Evolutionary conservation across 2,113 vertebrate species (phyloP).

Genomic region (Apistogramma diplotaenia): DNA sequence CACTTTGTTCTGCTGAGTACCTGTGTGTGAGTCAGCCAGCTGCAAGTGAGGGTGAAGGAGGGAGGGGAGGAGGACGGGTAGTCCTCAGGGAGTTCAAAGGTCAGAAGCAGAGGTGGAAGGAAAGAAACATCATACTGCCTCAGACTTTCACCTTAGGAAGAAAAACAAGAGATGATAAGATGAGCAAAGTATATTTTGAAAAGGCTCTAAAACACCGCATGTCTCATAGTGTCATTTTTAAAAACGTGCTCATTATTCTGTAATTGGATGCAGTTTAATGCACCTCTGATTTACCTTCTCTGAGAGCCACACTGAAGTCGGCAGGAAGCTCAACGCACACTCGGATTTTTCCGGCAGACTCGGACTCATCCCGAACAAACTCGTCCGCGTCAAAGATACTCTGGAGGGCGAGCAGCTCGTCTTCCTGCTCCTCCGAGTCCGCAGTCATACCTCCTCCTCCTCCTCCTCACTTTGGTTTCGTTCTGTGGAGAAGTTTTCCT

Average conservation of each 20-base stretch:
- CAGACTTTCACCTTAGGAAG: slow-evolving; percentile 19
- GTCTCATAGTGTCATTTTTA: too few species aligned
- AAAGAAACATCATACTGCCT: slow-evolving; percentile 75
- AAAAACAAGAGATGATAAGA: neutral
- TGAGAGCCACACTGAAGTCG: slow-evolving; percentile 80
- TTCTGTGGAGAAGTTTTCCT: neutral
- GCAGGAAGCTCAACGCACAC: slow-evolving; percentile 80
- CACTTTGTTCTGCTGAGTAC: slow-evolving; percentile 57
- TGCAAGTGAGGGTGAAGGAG: slow-evolving; percentile 83
- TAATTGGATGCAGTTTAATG: too few species aligned
- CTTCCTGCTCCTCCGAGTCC: slow-evolving; percentile 65
- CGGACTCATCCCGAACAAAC: slow-evolving; percentile 79
- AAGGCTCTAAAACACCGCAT: too few species aligned
- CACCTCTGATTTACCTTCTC: slow-evolving; percentile 47
- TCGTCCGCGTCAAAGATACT: slow-evolving; percentile 87
- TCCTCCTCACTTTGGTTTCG: accelerated
- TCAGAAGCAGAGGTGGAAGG: slow-evolving; percentile 84
- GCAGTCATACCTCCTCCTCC: neutral
- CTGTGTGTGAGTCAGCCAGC: slow-evolving; percentile 87
- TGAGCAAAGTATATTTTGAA: neutral
- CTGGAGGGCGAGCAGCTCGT: slow-evolving; percentile 85
- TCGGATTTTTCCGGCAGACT: slow-evolving; percentile 80
- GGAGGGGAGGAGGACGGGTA: slow-evolving; percentile 86
- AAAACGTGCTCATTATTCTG: too few species aligned
- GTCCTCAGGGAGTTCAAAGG: slow-evolving; percentile 85